Evolutionary conservation across 2,113 vertebrate species (phyloP).

Genomic region (Craseonycteris thonglongyai): DNA sequence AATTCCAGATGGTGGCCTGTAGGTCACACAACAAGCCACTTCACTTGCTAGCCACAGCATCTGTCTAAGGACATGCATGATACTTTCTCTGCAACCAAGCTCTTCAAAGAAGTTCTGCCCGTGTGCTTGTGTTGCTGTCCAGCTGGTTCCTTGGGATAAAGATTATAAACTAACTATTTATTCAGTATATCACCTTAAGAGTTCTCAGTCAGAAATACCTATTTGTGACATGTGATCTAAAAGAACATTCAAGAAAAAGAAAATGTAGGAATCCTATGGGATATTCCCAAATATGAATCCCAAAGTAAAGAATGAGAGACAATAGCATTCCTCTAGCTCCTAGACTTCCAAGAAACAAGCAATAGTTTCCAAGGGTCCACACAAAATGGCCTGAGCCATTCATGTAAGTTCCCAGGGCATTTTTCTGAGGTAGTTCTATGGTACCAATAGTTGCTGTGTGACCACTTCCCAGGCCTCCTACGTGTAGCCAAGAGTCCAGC

Average conservation of each 20-base stretch:
- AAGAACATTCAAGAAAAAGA: background rate
- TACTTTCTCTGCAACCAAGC: background rate
- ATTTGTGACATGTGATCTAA: background rate
- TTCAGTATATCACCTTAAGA: background rate
- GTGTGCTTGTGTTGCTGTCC: background rate
- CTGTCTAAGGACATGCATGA: background rate
- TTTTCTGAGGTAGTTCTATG: background rate
- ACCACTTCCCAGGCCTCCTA: background rate
- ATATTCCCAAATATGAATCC: background rate
- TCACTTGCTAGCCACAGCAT: background rate
- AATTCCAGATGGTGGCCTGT: background rate
- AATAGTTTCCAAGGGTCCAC: background rate
- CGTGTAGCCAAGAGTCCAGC: background rate
- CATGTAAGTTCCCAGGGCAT: background rate
- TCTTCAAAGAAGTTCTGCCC: background rate
- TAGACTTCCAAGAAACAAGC: background rate
- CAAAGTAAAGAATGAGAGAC: background rate
- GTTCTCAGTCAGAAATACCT: background rate
- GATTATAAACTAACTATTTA: background rate
- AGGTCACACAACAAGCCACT: background rate
- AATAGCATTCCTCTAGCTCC: background rate
- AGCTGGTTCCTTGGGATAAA: background rate
- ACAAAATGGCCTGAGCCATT: background rate
- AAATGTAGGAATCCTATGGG: background rate
- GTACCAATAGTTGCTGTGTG: background rate